Evolutionary conservation across 2,797 vertebrate genomes (phyloP).

Genomic region (Tokudaia muenninki): DNA sequence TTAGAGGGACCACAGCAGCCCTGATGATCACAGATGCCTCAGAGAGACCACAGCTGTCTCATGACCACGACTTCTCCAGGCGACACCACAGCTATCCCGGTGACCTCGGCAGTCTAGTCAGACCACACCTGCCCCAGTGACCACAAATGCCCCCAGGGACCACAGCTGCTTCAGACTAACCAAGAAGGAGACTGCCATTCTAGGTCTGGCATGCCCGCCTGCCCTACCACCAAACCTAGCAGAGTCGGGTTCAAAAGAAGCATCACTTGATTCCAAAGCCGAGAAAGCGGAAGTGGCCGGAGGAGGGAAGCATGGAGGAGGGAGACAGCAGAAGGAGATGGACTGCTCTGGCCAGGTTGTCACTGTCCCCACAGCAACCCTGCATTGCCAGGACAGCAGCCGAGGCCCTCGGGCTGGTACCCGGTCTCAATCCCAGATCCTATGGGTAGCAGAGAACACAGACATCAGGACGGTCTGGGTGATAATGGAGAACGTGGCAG

Average conservation of each 20-base stretch:
- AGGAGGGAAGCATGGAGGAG: fast-evolving
- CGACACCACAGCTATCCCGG: neutral
- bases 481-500: neutral
- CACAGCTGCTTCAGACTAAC: neutral
- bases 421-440: neutral
- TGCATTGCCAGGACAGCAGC: neutral
- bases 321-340: too few relatives aligned
- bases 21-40: neutral
- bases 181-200: neutral
- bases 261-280: fast-evolving
- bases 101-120: neutral
- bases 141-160: neutral
- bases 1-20: neutral
- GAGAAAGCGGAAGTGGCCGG: neutral
- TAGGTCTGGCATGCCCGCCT: neutral
- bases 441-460: too few relatives aligned
- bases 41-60: neutral
- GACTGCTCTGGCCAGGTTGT: too few relatives aligned
- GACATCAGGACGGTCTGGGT: too few relatives aligned
- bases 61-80: neutral
- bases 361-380: too few relatives aligned
- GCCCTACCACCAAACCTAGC: fast-evolving
- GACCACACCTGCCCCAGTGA: neutral
- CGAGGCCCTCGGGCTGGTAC: neutral
- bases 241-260: neutral